phyloP scores from a whole-genome alignment of 1,140 invertebrate genomes.

The Planococcus citri region DNA sequence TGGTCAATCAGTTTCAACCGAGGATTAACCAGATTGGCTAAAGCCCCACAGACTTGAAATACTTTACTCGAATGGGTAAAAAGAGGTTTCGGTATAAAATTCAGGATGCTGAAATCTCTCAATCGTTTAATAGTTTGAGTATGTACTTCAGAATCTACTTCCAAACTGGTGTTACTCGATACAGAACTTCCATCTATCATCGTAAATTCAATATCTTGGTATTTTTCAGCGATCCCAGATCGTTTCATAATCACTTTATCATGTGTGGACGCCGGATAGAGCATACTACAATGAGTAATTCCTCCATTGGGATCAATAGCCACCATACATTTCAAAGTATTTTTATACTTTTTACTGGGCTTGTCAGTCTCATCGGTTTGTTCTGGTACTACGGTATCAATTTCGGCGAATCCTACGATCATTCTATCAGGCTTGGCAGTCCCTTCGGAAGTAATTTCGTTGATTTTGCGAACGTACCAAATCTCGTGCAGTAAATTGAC shows the following conservation, averaged over 20 bases:
- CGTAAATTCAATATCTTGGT: too few relatives aligned
- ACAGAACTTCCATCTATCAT: too few relatives aligned
- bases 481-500: slow-evolving; percentile 17
- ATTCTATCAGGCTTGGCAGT: neutral
- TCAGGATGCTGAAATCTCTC: neutral
- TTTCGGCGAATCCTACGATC: slow-evolving; percentile 18
- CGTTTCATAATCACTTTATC: slow-evolving; percentile 7
- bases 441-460: neutral
- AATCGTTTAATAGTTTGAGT: too few relatives aligned
- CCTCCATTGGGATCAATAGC: neutral
- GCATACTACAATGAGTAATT: neutral
- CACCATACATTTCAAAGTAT: slow-evolving; percentile 13
- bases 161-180: too few relatives aligned
- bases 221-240: neutral
- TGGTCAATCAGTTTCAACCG: neutral
- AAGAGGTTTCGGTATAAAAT: slow-evolving; percentile 1
- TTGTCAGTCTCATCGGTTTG: slow-evolving; percentile 5
- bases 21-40: neutral
- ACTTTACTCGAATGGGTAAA: slow-evolving; percentile 8
- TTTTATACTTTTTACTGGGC: neutral
- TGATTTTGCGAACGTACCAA: neutral
- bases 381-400: neutral
- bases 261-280: neutral
- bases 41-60: slow-evolving; percentile 5
- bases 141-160: too few relatives aligned